These are phyloP conservation scores for Glaucidium brasilianum DNA, from an alignment of 2,113 vertebrate genomes.

Conservation along the genomic window DNA sequence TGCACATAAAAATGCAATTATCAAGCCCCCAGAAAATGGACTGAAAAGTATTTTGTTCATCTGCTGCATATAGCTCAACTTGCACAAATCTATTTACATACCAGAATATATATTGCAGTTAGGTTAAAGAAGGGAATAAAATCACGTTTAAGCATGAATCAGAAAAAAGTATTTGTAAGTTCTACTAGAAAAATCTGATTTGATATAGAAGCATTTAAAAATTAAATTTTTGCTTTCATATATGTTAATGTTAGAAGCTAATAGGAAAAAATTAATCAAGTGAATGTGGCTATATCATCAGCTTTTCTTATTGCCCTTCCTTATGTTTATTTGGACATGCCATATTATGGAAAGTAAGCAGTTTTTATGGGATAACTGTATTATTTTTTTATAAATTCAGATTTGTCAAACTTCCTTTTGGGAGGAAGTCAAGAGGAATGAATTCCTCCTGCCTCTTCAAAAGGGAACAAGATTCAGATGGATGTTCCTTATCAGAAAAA, in stretches of 20 bases:
- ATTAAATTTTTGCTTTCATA: not conserved
- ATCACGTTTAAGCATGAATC: not conserved
- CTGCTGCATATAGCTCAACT: not conserved
- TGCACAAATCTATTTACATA: not conserved
- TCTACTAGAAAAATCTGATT: not conserved
- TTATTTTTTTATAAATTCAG: not conserved
- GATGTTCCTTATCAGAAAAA: not conserved
- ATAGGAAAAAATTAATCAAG: not conserved
- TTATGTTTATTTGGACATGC: not conserved
- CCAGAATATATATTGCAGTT: not conserved
- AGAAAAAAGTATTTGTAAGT: not conserved
- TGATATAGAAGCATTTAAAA: not conserved
- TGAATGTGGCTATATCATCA: not conserved
- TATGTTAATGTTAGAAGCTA: not conserved
- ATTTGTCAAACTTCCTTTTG: not conserved
- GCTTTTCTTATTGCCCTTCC: not conserved
- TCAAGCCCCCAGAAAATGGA: not conserved
- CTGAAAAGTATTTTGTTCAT: not conserved
- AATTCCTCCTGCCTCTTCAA: not conserved
- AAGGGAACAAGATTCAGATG: not conserved
- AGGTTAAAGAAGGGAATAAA: not conserved
- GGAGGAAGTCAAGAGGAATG: not conserved
- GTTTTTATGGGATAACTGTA: not conserved
- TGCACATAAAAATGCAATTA: not conserved
- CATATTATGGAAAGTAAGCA: not conserved